Conservation (phyloP, 2,888 invertebrate species). For the Mesopsocus fuscifrons region DNA sequence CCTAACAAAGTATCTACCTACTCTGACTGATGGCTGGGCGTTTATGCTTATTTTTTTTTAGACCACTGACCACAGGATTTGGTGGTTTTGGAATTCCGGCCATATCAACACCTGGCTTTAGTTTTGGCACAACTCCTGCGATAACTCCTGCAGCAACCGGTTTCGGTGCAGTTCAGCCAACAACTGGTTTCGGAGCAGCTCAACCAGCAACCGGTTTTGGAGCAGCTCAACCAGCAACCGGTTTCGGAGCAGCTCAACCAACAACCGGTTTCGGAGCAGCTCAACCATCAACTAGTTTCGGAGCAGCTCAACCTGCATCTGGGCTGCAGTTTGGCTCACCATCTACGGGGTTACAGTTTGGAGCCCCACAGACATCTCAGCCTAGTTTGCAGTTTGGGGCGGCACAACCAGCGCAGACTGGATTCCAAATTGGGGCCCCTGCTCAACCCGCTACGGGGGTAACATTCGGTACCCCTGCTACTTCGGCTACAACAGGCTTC, state of each 20-base stretch:
- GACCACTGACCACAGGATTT: background rate
- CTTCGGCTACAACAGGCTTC: no score
- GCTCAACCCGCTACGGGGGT: background rate
- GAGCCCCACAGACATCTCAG: no score
- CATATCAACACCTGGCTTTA: background rate
- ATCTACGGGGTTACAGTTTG: no score
- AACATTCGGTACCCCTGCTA: background rate
- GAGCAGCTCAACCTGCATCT: no score
- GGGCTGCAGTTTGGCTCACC: no score
- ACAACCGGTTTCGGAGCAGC: background rate
- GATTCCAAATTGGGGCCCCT: no score
- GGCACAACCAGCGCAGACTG: no score
- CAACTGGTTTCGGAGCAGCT: background rate
- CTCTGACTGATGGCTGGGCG: no score
- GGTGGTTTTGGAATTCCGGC: background rate
- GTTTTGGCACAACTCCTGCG: background rate
- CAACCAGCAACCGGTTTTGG: background rate
- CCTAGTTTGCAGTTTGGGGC: no score
- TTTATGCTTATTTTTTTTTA: no score
- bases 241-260: background rate
- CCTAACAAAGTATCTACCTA: no score
- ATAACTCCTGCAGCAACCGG: background rate
- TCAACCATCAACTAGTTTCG: background rate
- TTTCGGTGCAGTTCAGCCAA: background rate
- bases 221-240: background rate